phyloP scores from a whole-genome alignment of 1,140 invertebrate genomes.

The Drosophila pseudoananassae region DNA sequence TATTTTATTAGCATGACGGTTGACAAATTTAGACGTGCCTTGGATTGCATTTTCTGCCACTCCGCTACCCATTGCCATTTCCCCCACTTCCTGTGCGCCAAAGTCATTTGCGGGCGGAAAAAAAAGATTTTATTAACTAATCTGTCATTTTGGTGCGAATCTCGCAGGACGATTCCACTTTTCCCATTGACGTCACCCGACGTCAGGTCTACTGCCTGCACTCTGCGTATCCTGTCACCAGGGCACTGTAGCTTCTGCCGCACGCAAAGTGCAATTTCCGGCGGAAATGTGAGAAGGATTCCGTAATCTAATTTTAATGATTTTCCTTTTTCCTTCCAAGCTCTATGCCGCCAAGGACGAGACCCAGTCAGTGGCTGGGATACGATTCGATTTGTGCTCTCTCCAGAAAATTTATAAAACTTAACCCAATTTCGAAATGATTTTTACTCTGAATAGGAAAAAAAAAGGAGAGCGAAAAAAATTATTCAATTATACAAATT shows the following conservation, averaged over 20 bases:
- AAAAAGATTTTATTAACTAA: slow-evolving; percentile 77
- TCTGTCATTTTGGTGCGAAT: slow-evolving; percentile 60
- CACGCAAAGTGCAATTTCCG: slow-evolving; percentile 80
- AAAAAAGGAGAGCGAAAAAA: slow-evolving; percentile 9
- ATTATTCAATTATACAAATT: slow-evolving; percentile 75
- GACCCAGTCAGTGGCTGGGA: slow-evolving; percentile 69
- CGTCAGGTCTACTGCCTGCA: slow-evolving; percentile 11
- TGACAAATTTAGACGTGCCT: slow-evolving; percentile 62
- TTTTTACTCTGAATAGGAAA: slow-evolving; percentile 37
- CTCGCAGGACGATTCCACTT: slow-evolving; percentile 20
- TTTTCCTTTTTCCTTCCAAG: slow-evolving; percentile 53
- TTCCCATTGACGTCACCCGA: slow-evolving; percentile 34
- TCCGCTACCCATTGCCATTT: not conserved
- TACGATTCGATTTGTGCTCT: slow-evolving; percentile 56
- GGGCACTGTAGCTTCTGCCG: slow-evolving; percentile 12
- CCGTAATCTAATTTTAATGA: slow-evolving; percentile 80
- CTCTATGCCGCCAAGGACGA: slow-evolving; percentile 9
- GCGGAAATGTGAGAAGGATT: slow-evolving; percentile 79
- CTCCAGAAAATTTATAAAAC: slow-evolving; percentile 48
- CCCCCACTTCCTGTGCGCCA: slow-evolving; percentile 8
- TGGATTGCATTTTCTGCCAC: slow-evolving; percentile 25
- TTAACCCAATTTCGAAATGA: slow-evolving; percentile 68
- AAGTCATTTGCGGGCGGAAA: slow-evolving; percentile 59
- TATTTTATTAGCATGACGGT: slow-evolving; percentile 64
- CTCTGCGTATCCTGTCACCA: not conserved